These are phyloP conservation scores for Rhagoletis zephyria DNA, from an alignment of 1,140 invertebrate species.

Conservation along the genomic window DNA sequence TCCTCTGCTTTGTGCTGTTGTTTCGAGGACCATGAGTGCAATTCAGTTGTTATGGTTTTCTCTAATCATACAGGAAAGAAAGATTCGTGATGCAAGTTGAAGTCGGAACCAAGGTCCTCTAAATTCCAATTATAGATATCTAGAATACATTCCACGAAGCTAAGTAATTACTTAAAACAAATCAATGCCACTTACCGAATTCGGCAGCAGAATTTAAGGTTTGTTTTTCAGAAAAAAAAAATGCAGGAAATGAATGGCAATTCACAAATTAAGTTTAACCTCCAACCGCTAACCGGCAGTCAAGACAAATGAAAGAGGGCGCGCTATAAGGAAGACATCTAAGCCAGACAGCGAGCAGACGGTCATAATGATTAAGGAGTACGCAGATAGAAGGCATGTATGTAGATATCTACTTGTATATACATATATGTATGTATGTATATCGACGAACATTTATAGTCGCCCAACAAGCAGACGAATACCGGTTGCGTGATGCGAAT, in stretches of 20 bases:
- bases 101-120: no score
- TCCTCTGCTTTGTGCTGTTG: no score
- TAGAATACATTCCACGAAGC: background rate
- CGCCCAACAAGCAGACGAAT: background rate
- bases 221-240: background rate
- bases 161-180: background rate
- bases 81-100: no score
- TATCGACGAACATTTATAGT: background rate
- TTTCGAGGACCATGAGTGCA: no score
- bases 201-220: background rate
- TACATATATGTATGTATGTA: background rate
- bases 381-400: no score
- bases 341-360: constrained; percentile 24
- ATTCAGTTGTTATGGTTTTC: no score
- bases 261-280: background rate
- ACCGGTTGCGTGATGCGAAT: constrained; percentile 43
- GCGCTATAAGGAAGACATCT: constrained; percentile 10
- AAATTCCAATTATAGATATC: no score
- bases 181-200: background rate
- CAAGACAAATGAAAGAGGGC: constrained; percentile 23
- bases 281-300: background rate
- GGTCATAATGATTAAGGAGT: constrained; percentile 1
- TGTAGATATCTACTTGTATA: background rate
- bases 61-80: no score
- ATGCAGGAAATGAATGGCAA: background rate